Base-by-base conservation (phyloP, 2,888 invertebrate genomes). In the Nowickia ferox region DNA sequence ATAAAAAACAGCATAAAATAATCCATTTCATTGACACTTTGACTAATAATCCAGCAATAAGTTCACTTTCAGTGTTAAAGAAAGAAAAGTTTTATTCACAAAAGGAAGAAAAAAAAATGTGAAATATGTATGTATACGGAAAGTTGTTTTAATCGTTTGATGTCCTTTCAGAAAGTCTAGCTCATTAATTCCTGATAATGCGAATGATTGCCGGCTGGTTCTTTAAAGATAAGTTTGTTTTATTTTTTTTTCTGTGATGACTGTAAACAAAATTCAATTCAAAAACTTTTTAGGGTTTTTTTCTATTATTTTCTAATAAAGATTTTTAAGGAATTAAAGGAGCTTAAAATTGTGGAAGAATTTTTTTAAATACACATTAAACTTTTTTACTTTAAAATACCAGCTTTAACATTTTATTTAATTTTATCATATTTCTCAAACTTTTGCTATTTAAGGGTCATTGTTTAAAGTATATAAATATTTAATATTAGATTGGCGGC, bases 181-280 rank as follows among this genome's bases (percentile, higher is more conserved):
- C 84, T 86, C 86, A 87, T 87, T 87, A 87, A 87, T 87, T 84
- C 82, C 76, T 82, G 65, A 86, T 86, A 87, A 86, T 75, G 82
- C 82, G 83, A 69, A 76, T 87, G 86, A 86, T 82, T 86, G 79
- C 84, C 77, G 63, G 75, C 74, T 77, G 83, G 40, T 69, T 82
- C 78, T 74, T 69, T 46, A 38, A 55, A 69, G 71, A 71, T 79
- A 79, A 19, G 11, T 65, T 42, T 65, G 46, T 42, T 19, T 8
- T 15, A 15, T 30, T 65, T 22, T 44, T 63, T 13, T 65, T 10
- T 30, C 42, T 63, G 1, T 82, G 69, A 65, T 82, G 69, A 40
- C 69, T 76, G 48, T 40, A 66, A 46, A 42, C 61, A 22, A 65
- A 69, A 55, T 63, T 15, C 30, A 79, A 75, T 11, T 68, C 11